Conservation (phyloP, 1,140 invertebrate species). For the Gonatopus flavifemur region DNA sequence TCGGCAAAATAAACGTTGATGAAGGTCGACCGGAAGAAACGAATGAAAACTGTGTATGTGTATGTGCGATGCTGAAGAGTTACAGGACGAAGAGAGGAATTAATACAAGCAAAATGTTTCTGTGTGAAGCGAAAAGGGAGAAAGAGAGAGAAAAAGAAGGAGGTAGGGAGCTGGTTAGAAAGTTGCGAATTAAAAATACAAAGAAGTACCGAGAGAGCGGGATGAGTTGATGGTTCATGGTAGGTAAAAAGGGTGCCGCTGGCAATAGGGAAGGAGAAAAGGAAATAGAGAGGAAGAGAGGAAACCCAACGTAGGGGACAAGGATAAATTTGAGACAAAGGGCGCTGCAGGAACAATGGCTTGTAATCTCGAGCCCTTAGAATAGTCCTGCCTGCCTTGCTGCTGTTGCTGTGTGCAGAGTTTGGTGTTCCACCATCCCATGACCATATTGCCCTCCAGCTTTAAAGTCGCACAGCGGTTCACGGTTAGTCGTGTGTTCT, state of each 20-base stretch:
- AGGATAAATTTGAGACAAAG: constrained; percentile 52
- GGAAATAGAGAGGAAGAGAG: constrained; percentile 9
- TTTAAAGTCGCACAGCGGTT: constrained; percentile 18
- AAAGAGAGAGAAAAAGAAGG: constrained; percentile 7
- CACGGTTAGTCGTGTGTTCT: too few species aligned
- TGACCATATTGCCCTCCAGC: constrained; percentile 26
- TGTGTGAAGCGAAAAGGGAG: constrained; percentile 3
- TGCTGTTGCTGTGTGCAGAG: constrained; percentile 30
- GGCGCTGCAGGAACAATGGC: constrained; percentile 51
- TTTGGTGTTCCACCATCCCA: constrained; percentile 8
- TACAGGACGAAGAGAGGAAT: neutral
- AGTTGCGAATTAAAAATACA: constrained; percentile 54
- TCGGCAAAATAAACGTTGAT: constrained; percentile 31
- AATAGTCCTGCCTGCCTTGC: constrained; percentile 42
- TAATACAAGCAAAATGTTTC: neutral
- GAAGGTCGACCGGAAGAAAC: constrained; percentile 25
- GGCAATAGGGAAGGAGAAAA: constrained; percentile 12
- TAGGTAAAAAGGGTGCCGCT: too few species aligned
- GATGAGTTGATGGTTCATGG: too few species aligned
- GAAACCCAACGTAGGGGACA: constrained; percentile 20
- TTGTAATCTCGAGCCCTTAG: constrained; percentile 57
- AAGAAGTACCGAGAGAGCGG: constrained; percentile 41
- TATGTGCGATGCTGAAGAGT: too few species aligned
- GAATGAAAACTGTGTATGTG: constrained; percentile 8
- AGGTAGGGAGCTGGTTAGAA: constrained; percentile 43